Base-by-base conservation (phyloP, 2,113 vertebrate genomes). In the Amphilophus citrinellus region DNA sequence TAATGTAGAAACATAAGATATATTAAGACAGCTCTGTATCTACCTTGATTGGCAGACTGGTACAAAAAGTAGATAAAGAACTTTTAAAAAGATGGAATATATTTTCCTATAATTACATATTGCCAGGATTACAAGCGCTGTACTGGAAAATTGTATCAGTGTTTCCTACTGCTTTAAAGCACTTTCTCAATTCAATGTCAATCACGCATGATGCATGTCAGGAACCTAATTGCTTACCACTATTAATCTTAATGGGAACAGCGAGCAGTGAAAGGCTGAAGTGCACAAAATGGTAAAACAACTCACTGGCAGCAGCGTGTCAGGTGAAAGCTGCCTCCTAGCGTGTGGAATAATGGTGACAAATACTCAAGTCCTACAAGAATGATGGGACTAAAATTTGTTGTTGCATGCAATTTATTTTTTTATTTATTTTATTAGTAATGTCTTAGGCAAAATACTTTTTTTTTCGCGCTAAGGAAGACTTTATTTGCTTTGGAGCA, bases 71-170 rank as follows among this genome's bases (percentile, higher is more conserved):
- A 9, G 22, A 79, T 37, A 79, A 82, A 86, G 3, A 56, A 42
- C 15, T 71, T 62, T 1, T 50, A 59, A 82, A n/a, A 20, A 3
- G 24, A n/a, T 47, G 35, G 20, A 39, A 20, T 37, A 15, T 61
- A 44, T 60, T 53, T 80, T 61, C 3, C 50, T 71, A 10, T 50
- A 66, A 75, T 84, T 81, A 60, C 42, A 39, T 56, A 61, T 84
- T 39, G 20, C 8, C 17, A 50, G 57, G 15, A 82, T 58, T 27
- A 58, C 3, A 84, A 73, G 81, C 44, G 39, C 44, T 61, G 17
- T 37, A 50, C 13, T 56, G 22, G 18, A 58, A 68, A 82, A 63
- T 47, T 77, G 18, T 14, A n/a, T 71, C 22, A 2, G 15, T 37
- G 47, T 61, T 76, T 58, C 60, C 58, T 61, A 4, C n/a, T 50